Conservation (phyloP, 2,888 invertebrate species). For the Osmoderma eremita region DNA sequence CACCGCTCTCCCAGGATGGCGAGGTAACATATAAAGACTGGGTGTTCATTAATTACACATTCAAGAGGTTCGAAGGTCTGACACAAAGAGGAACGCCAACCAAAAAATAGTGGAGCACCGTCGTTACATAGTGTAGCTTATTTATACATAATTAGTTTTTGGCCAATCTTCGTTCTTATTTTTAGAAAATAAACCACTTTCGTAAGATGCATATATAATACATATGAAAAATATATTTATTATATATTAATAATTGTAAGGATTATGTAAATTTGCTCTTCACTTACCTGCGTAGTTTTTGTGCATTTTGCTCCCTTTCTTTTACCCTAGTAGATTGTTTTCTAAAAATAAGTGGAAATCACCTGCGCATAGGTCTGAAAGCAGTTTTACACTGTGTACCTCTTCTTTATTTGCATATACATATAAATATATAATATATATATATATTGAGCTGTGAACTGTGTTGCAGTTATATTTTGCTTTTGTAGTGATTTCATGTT, state of each 20-base stretch:
- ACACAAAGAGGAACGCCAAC: slow-evolving; percentile 89
- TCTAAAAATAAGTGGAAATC: slow-evolving; percentile 55
- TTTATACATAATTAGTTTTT: slow-evolving; percentile 38
- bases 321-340: slow-evolving; percentile 48
- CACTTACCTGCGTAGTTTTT: slow-evolving; percentile 6
- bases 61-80: slow-evolving; percentile 97
- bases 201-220: slow-evolving; percentile 27
- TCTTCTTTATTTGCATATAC: slow-evolving; percentile 18
- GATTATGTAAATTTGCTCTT: slow-evolving; percentile 37
- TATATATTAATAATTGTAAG: slow-evolving; percentile 27
- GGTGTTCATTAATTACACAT: slow-evolving; percentile 99
- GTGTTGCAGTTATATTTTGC: slow-evolving; percentile 37
- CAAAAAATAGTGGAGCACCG: slow-evolving; percentile 71
- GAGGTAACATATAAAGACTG: slow-evolving; percentile 96
- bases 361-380: slow-evolving; percentile 52
- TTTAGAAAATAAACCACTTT: slow-evolving; percentile 54
- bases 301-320: background rate
- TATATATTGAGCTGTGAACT: slow-evolving; percentile 41
- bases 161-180: slow-evolving; percentile 50
- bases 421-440: slow-evolving; percentile 29
- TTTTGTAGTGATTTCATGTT: slow-evolving; percentile 37
- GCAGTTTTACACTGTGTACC: slow-evolving; percentile 20
- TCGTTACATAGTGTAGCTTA: slow-evolving; percentile 37
- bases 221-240: slow-evolving; percentile 37
- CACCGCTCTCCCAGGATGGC: slow-evolving; percentile 88